Base-by-base conservation (phyloP, 1,140 invertebrate genomes). In the Condylostylus longicornis region DNA sequence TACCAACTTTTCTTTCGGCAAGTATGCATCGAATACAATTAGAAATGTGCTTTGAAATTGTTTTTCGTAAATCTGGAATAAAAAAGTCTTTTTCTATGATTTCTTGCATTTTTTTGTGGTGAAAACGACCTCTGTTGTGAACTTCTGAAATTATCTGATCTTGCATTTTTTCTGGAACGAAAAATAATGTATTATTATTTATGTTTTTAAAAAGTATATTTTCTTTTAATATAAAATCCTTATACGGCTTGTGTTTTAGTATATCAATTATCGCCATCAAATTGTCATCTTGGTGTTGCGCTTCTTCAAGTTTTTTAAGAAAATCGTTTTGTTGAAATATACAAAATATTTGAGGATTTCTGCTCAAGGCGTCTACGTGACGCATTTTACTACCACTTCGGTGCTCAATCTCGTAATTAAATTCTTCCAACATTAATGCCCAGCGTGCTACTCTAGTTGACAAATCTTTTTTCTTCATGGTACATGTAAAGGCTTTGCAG, bases 61-160 rank as follows among this genome's bases (percentile, higher is more conserved):
- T 62, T 10, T 41, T 28, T 13, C 27, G 13, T 31, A 63, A 10
- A 2, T 61, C 48, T 2, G 50, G 37, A 23, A 66, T 56, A 25
- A 42, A 64, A 47, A 51, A 66, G 7, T 63, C 50, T 46, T 51
- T 43, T 62, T 66, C 13, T 19, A 45, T 5, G 47, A 15, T 3
- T n/a, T 39, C 18, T 41, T 47, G 34, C 44, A 47, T 40, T 42
- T 46, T 35, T 38, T 42, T 33, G 42, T 37, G 17, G 37, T 45
- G 5, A 15, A 39, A 18, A 15, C 17, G 42, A 5, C 35, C 35
- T 41, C 41, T 20, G 54, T 55, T 19, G 18, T 41, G 36, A 5
- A 20, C 33, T 10, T 17, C 15, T 12, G 18, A 23, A 1, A 51
- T 48, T 1, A 53, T 38, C 22, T 51, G 42, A 0, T 31, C 3